Evolutionary conservation across 2,888 invertebrate genomes (phyloP).

Genomic region (Agrotis ipsilon): DNA sequence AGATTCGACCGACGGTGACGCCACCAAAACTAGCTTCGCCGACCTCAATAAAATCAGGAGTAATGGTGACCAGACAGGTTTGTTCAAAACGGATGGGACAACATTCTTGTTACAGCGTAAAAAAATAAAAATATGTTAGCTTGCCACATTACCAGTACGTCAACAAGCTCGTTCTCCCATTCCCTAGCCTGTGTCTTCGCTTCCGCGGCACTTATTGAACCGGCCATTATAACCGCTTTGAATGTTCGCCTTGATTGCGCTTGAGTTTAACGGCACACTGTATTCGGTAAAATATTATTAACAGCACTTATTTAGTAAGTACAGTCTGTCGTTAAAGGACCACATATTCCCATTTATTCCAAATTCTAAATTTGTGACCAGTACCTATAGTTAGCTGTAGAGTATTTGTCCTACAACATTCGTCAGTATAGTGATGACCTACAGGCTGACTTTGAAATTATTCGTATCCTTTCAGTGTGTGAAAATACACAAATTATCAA

Average conservation of each 20-base stretch:
- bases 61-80: constrained; percentile 89
- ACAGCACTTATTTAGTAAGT: constrained; percentile 52
- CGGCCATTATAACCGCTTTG: constrained; percentile 69
- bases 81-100: constrained; percentile 60
- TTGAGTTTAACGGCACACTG: constrained; percentile 65
- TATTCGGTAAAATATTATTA: constrained; percentile 54
- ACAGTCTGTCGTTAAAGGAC: constrained; percentile 72
- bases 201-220: constrained; percentile 58
- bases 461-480: background rate
- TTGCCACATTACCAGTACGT: constrained; percentile 6
- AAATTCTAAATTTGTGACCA: constrained; percentile 63
- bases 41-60: constrained; percentile 92
- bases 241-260: constrained; percentile 67
- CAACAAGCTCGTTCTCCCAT: constrained; percentile 54
- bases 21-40: constrained; percentile 93
- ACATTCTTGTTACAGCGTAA: constrained; percentile 49
- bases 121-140: background rate
- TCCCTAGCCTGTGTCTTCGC: constrained; percentile 61
- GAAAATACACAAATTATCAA: background rate
- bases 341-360: constrained; percentile 85
- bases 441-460: constrained; percentile 7
- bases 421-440: background rate
- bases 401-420: constrained; percentile 15
- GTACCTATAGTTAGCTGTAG: constrained; percentile 19
- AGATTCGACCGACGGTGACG: constrained; percentile 91